Percentiles rank a stretch among this genome's conserved stretches.
Conservation (phyloP, 2,113 vertebrate genomes). For the Zosterops borbonicus region DNA sequence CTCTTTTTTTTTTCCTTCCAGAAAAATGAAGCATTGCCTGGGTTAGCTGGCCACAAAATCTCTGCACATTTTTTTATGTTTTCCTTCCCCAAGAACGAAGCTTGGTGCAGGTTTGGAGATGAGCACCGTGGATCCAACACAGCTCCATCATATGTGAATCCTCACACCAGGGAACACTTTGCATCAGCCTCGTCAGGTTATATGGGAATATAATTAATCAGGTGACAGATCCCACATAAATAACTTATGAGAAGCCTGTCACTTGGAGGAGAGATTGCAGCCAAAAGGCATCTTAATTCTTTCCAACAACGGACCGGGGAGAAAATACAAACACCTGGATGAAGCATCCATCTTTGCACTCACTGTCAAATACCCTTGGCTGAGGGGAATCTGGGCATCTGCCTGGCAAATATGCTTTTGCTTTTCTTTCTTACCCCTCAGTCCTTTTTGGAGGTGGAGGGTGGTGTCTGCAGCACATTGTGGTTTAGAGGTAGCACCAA, state of each 20-base stretch:
- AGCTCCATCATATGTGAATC: background rate
- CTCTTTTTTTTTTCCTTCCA: background rate
- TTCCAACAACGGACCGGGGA: background rate
- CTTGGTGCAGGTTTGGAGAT: background rate
- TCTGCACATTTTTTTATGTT: background rate
- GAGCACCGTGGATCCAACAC: fast-evolving
- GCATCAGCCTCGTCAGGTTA: background rate
- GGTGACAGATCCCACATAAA: conserved; percentile 9
- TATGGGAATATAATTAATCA: conserved; percentile 16
- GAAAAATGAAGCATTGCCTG: background rate
- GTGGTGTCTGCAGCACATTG: fast-evolving
- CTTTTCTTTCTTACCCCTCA: background rate
- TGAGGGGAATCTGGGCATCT: background rate
- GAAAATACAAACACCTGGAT: conserved; percentile 10
- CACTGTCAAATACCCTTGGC: background rate
- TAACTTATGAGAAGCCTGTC: background rate
- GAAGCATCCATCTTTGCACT: background rate
- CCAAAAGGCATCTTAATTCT: background rate
- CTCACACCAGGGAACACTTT: background rate
- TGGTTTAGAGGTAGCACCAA: fast-evolving
- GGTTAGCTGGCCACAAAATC: conserved; percentile 5
- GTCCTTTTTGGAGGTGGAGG: background rate
- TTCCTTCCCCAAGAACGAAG: background rate
- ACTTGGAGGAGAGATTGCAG: background rate
- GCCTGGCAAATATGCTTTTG: background rate